Evolutionary conservation across 2,888 invertebrate species (phyloP).

Genomic region (Ophonus ardosiacus): DNA sequence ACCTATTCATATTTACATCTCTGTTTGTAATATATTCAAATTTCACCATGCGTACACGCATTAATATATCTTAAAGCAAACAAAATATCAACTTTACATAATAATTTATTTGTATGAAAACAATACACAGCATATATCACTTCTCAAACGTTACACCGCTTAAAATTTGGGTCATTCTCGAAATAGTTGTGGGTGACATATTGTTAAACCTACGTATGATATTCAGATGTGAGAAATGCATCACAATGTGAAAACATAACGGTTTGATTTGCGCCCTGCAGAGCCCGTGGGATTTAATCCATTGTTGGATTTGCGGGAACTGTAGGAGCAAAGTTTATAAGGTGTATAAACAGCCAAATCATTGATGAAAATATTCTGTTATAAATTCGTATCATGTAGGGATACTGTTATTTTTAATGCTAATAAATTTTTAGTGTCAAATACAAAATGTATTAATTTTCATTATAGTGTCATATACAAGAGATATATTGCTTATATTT

Average conservation of each 20-base stretch:
- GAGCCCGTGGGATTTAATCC: conserved; percentile 20
- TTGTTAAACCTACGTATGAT: conserved; percentile 15
- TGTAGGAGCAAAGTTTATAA: conserved; percentile 25
- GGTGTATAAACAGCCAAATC: conserved; percentile 18
- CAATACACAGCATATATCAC: conserved; percentile 11
- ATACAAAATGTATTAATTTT: background rate
- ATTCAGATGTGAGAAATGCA: conserved; percentile 31
- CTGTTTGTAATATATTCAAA: conserved; percentile 19
- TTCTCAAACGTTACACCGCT: background rate
- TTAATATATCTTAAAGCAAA: conserved; percentile 23
- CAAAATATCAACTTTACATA: conserved; percentile 11
- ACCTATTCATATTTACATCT: conserved; percentile 10
- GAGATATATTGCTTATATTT: background rate
- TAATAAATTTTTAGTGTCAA: conserved; percentile 1
- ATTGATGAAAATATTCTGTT: conserved; percentile 18
- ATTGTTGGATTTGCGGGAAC: conserved; percentile 16
- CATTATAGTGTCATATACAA: background rate
- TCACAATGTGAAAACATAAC: conserved; percentile 17
- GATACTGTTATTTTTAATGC: conserved; percentile 20
- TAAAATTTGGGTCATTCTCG: conserved; percentile 3
- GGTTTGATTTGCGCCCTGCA: conserved; percentile 2
- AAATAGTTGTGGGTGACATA: conserved; percentile 8
- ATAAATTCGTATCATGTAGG: conserved; percentile 18
- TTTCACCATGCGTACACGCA: conserved; percentile 14
- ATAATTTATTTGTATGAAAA: conserved; percentile 7